Base-by-base conservation (phyloP, 2,113 vertebrate species). In the Chionis minor region DNA sequence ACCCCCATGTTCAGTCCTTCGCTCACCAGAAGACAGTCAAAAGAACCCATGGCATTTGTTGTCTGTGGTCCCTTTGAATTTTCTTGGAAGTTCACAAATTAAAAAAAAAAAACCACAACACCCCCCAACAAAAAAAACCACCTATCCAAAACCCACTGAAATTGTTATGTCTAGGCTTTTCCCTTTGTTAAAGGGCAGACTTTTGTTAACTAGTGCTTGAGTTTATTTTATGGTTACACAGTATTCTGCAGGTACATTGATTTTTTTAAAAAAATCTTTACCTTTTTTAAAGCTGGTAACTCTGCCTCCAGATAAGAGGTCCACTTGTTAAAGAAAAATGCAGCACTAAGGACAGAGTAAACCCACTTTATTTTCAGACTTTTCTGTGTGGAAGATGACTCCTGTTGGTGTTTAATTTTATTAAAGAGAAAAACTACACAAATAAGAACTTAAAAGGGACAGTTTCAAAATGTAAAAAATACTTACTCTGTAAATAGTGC, bases 401-500 rank as follows among this genome's bases (percentile, higher is more conserved):
- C 47, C 32, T 70, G 35, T 6, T 58, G 45, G 62, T 38, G 20
- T 58, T 72, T 42, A 16, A 26, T 24, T 44, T 79, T 70, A 91
- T 42, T 88, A 66, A 96, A 85, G 33, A 66, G 20, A 51, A 95
- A 86, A 96, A 80, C 51, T 56, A 96, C 4, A 84, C 12, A 92
- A 90, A 63, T 82, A 65, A 2, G 5, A 96, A 65, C 55, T 49
- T 70, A 22, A 70, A 95, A 28, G 5, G 8, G 40, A 52, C 14
- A 72, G 32, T 77, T 85, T 66, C 13, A 78, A 80, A 23, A 82
- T 2, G 3, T 5, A 21, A 32, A 63, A 79, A 73, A 96, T 95
- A 99, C 99, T 99, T 97, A 99, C 99, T 99, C 98, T 99, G 99
- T 98, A 99, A 99, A 97, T 99, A 99, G 98, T 99, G 99, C 97